Percentiles rank a stretch among this genome's conserved stretches.
phyloP scores from a whole-genome alignment of 2,888 invertebrate genomes.

The Emesis furor region DNA sequence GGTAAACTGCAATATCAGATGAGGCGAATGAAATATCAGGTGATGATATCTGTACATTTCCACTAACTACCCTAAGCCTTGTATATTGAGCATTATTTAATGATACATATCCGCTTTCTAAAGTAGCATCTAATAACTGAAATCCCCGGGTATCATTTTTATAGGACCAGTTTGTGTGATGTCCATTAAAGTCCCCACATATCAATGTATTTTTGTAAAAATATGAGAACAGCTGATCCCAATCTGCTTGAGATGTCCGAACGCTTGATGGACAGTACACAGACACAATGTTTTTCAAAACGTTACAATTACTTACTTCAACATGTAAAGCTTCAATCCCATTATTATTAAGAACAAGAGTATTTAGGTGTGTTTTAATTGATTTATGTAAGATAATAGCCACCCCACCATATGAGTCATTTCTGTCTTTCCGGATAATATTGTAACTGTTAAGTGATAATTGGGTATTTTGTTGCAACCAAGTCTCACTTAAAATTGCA shows the following conservation, averaged over 20 bases:
- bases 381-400: conserved; percentile 20
- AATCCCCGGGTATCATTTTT: conserved; percentile 38
- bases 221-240: conserved; percentile 27
- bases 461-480: conserved; percentile 40
- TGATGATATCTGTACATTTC: conserved; percentile 56
- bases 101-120: conserved; percentile 54
- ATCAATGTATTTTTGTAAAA: conserved; percentile 10
- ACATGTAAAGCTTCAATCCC: conserved; percentile 33
- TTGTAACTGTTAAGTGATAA: conserved; percentile 42
- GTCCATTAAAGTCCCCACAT: neutral
- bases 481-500: conserved; percentile 56
- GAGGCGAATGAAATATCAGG: conserved; percentile 68
- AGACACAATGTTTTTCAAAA: neutral
- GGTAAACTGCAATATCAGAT: conserved; percentile 49
- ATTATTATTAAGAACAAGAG: no score
- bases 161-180: no score
- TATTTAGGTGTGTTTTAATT: no score
- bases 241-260: conserved; percentile 19
- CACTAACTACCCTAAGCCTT: conserved; percentile 57
- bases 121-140: conserved; percentile 57
- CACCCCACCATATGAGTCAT: conserved; percentile 55
- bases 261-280: conserved; percentile 68
- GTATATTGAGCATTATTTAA: conserved; percentile 59
- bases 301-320: conserved; percentile 63
- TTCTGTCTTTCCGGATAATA: conserved; percentile 45